phyloP scores from a whole-genome alignment of 2,113 vertebrate species.

The Gobiocypris rarus region DNA sequence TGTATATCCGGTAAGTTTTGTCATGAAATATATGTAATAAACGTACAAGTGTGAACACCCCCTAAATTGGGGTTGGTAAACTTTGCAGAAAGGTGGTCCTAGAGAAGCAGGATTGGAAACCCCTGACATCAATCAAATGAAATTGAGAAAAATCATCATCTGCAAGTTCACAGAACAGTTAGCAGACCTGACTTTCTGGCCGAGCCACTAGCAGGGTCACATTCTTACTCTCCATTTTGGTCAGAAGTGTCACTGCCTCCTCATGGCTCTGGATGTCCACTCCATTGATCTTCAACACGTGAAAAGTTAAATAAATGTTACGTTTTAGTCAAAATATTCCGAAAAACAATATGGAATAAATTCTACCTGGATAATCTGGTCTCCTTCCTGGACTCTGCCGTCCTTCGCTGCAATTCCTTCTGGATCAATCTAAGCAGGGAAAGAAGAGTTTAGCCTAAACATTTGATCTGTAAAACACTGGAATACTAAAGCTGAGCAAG shows the following conservation, averaged over 20 bases:
- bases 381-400: conserved; percentile 83
- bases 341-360: not conserved
- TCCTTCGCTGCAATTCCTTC: conserved; percentile 88
- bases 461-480: not conserved
- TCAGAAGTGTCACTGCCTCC: conserved; percentile 88
- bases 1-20: too few relatives aligned
- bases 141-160: not conserved
- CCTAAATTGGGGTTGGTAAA: not conserved
- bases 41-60: too few relatives aligned
- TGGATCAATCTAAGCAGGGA: conserved; percentile 83
- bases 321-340: not conserved
- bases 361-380: conserved; percentile 90
- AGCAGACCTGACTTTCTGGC: conserved; percentile 88
- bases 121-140: not conserved
- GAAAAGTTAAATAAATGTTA: not conserved
- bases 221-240: conserved; percentile 89
- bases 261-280: conserved; percentile 93
- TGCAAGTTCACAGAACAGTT: not conserved
- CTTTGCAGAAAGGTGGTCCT: not conserved
- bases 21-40: too few relatives aligned
- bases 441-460: not conserved
- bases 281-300: conserved; percentile 85
- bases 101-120: not conserved
- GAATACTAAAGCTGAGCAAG: not conserved
- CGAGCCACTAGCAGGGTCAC: conserved; percentile 90